These are phyloP conservation scores for Mystacides longicornis DNA, from an alignment of 2,888 invertebrate species.

Conservation along the genomic window DNA sequence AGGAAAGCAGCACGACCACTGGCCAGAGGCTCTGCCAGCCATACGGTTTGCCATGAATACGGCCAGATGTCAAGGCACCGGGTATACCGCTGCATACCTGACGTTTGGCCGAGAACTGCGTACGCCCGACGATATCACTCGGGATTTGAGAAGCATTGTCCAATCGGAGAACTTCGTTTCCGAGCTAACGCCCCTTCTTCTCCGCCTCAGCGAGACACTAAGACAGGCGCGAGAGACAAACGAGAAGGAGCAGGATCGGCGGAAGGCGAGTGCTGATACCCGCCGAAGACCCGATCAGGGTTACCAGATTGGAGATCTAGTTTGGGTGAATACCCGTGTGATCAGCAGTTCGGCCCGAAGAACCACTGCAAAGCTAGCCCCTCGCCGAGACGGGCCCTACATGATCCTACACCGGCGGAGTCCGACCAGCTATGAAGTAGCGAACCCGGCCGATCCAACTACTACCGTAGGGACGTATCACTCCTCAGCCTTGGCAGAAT, in stretches of 20 bases:
- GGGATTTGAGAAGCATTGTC: too few relatives aligned
- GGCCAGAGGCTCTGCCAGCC: not conserved
- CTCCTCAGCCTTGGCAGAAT: too few relatives aligned
- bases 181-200: too few relatives aligned
- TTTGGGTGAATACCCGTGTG: not conserved
- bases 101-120: not conserved
- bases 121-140: too few relatives aligned
- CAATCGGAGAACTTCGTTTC: not conserved
- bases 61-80: too few relatives aligned
- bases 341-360: not conserved
- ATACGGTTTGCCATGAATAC: not conserved
- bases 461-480: too few relatives aligned
- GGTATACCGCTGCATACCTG: not conserved
- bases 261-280: not conserved
- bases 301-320: not conserved
- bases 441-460: not conserved
- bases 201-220: not conserved
- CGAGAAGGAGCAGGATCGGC: not conserved
- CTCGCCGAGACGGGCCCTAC: not conserved
- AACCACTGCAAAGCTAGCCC: not conserved
- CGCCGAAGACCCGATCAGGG: not conserved
- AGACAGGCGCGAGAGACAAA: not conserved
- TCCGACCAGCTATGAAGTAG: not conserved
- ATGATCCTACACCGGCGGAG: not conserved
- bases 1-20: slow-evolving; percentile 11